Conservation (phyloP, 2,888 invertebrate species). For the Chromoteleia sp. region DNA sequence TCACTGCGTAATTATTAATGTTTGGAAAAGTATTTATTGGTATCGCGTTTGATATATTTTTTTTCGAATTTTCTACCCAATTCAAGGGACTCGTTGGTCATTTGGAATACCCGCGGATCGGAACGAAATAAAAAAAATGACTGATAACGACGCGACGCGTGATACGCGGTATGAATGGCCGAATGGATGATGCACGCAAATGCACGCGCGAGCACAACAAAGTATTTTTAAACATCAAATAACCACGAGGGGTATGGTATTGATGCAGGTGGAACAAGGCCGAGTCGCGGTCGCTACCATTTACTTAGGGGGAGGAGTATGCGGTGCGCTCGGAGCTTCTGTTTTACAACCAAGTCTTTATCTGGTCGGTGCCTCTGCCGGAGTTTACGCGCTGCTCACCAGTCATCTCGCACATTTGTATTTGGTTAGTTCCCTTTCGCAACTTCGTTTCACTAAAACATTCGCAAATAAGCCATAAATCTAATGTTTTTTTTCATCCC, state of each 20-base stretch:
- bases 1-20: no score
- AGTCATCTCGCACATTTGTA: conserved; percentile 94
- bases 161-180: conserved; percentile 33
- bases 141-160: conserved; percentile 32
- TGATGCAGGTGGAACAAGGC: conserved; percentile 89
- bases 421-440: conserved; percentile 85
- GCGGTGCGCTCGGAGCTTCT: conserved; percentile 91
- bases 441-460: conserved; percentile 37
- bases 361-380: conserved; percentile 95
- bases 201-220: background rate
- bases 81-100: conserved; percentile 20
- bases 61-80: background rate
- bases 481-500: background rate
- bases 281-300: conserved; percentile 89
- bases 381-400: conserved; percentile 94
- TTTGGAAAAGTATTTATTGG: conserved; percentile 1
- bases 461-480: conserved; percentile 15
- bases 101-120: conserved; percentile 14
- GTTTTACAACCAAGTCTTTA: conserved; percentile 90
- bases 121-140: conserved; percentile 26
- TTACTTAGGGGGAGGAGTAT: conserved; percentile 91
- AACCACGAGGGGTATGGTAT: conserved; percentile 41
- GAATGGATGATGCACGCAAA: conserved; percentile 31
- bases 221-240: conserved; percentile 46
- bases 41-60: conserved; percentile 2